phyloP scores from a whole-genome alignment of 1,140 invertebrate genomes.

The Lordiphosa mommai region DNA sequence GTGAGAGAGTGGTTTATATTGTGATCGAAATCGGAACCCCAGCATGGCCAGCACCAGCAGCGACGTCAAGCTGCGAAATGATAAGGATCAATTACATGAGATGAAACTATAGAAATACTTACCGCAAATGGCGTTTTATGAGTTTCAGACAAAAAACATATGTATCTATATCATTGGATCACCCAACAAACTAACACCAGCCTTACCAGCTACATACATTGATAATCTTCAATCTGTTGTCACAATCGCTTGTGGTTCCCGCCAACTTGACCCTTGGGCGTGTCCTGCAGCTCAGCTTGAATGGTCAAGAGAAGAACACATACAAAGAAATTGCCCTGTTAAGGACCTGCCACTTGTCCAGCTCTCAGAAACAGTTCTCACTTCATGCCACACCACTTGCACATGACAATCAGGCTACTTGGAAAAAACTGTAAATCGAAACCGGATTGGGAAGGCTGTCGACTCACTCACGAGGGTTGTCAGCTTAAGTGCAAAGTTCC shows the following conservation, averaged over 20 bases:
- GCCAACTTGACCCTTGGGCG: constrained; percentile 21
- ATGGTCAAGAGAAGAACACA: not conserved
- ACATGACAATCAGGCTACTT: constrained; percentile 32
- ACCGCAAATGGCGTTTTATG: too few relatives aligned
- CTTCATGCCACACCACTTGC: constrained; percentile 13
- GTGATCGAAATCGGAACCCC: constrained; percentile 21
- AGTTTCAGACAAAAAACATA: too few relatives aligned
- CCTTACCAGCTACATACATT: too few relatives aligned
- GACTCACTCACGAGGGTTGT: constrained; percentile 22
- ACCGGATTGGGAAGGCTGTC: constrained; percentile 32
- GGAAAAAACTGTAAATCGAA: constrained; percentile 49
- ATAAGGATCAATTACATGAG: too few relatives aligned
- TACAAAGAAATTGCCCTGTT: constrained; percentile 10
- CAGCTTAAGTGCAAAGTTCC: constrained; percentile 57
- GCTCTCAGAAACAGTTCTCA: constrained; percentile 22
- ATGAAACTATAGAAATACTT: too few relatives aligned
- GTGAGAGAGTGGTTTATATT: constrained; percentile 38
- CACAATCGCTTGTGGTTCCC: not conserved
- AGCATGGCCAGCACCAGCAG: constrained; percentile 30
- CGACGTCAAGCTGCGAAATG: constrained; percentile 48
- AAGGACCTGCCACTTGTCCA: constrained; percentile 37
- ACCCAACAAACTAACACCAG: too few relatives aligned
- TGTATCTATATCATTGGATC: too few relatives aligned
- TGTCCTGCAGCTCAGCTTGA: constrained; percentile 13
- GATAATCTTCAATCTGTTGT: too few relatives aligned